Conservation (phyloP, 2,888 invertebrate species). For the Drosophila fungiperda region DNA sequence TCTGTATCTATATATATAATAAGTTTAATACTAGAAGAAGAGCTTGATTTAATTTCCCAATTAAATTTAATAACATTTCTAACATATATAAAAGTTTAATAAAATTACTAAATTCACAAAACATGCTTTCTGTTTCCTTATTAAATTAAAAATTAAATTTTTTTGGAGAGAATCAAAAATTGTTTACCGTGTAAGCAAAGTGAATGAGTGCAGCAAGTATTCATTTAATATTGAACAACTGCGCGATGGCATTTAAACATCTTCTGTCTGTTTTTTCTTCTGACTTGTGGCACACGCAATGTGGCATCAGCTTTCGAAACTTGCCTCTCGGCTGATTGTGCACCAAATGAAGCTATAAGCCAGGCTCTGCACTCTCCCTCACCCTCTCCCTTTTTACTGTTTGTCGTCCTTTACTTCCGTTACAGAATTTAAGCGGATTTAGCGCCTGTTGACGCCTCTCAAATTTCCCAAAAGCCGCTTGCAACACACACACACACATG, state of each 20-base stretch:
- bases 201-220: slow-evolving; percentile 54
- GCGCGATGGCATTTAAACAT: slow-evolving; percentile 51
- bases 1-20: background rate
- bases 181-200: background rate
- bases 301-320: slow-evolving; percentile 46
- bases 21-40: background rate
- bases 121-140: accelerated
- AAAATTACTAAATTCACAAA: background rate
- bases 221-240: slow-evolving; percentile 57
- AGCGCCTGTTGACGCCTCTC: slow-evolving; percentile 83
- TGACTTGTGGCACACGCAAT: slow-evolving; percentile 52
- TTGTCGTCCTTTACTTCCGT: slow-evolving; percentile 56
- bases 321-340: slow-evolving; percentile 19
- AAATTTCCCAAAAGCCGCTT: slow-evolving; percentile 69
- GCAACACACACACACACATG: slow-evolving; percentile 12
- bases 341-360: slow-evolving; percentile 42
- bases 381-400: background rate
- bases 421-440: slow-evolving; percentile 80
- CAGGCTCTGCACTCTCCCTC: background rate
- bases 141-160: background rate
- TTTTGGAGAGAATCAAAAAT: background rate
- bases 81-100: accelerated
- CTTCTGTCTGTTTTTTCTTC: slow-evolving; percentile 39
- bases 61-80: background rate
- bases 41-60: background rate